phyloP scores from a whole-genome alignment of 2,888 invertebrate species.

The Ichneumon xanthorius region DNA sequence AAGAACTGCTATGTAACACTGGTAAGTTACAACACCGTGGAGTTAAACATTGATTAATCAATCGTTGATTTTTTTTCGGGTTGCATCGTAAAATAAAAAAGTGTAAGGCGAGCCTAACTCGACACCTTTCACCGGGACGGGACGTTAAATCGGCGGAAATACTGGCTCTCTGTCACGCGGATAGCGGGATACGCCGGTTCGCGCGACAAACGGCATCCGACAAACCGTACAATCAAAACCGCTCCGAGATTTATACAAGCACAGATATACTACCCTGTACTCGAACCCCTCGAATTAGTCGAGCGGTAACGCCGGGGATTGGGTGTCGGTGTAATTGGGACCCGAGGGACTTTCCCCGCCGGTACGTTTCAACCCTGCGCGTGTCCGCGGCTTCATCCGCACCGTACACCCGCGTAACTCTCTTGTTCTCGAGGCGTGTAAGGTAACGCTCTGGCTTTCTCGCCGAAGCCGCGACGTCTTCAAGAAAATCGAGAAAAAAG shows the following conservation, averaged over 20 bases:
- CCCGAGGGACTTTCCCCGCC: slow-evolving; percentile 81
- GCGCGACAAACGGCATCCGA: slow-evolving; percentile 65
- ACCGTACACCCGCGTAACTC: slow-evolving; percentile 34
- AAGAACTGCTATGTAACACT: too few relatives aligned
- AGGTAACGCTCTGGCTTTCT: neutral
- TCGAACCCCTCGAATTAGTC: slow-evolving; percentile 83
- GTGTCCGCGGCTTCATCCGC: slow-evolving; percentile 52
- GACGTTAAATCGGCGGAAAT: slow-evolving; percentile 50
- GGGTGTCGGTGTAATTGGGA: slow-evolving; percentile 85
- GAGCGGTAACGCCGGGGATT: slow-evolving; percentile 83
- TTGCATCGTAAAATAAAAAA: slow-evolving; percentile 10
- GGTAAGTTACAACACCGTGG: too few relatives aligned
- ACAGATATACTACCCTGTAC: slow-evolving; percentile 61
- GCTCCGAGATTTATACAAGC: slow-evolving; percentile 82
- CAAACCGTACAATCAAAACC: slow-evolving; percentile 67
- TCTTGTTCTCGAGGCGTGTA: slow-evolving; percentile 10
- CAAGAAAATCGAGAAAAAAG: neutral
- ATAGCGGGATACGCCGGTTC: slow-evolving; percentile 1
- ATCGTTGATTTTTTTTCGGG: neutral
- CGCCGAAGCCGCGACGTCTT: neutral
- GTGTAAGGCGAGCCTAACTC: slow-evolving; percentile 57
- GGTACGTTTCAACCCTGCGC: slow-evolving; percentile 72
- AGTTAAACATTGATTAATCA: too few relatives aligned
- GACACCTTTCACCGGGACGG: slow-evolving; percentile 54
- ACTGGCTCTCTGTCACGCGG: slow-evolving; percentile 49